These are phyloP conservation scores for Urosaurus nigricauda DNA, from an alignment of 2,797 vertebrate species.

Conservation along the genomic window DNA sequence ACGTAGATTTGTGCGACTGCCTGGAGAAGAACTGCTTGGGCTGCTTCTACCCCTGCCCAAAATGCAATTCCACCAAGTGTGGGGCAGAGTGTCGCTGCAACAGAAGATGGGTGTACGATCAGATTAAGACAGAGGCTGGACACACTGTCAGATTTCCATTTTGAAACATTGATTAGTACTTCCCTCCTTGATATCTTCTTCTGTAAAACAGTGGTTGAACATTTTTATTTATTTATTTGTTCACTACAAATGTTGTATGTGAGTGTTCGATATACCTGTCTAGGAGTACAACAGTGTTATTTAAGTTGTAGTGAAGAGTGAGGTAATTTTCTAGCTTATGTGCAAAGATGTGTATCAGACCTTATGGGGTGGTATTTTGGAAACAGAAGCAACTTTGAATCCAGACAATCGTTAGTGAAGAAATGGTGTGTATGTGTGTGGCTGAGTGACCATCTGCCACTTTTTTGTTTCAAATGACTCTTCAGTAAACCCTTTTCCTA, in stretches of 20 bases:
- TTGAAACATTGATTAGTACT: constrained; percentile 3
- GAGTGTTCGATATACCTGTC: not conserved
- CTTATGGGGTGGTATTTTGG: not conserved
- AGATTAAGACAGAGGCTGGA: constrained; percentile 76
- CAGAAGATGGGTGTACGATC: constrained; percentile 80
- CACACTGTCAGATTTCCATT: constrained; percentile 75
- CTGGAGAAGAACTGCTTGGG: constrained; percentile 80
- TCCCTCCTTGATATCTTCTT: not conserved
- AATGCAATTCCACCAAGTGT: constrained; percentile 83
- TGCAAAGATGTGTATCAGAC: not conserved
- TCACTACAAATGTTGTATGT: not conserved
- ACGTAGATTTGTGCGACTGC: constrained; percentile 80
- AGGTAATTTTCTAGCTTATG: not conserved
- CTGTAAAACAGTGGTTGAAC: not conserved
- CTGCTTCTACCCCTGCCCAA: constrained; percentile 85
- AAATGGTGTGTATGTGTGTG: not conserved
- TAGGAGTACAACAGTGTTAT: not conserved
- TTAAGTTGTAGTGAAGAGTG: not conserved
- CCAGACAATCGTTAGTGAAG: not conserved
- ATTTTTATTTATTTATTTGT: not conserved
- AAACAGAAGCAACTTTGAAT: too few relatives aligned
- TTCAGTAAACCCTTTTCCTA: rapidly evolving
- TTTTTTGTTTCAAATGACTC: not conserved
- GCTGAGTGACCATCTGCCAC: not conserved
- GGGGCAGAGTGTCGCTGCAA: constrained; percentile 81